phyloP scores from a whole-genome alignment of 2,113 vertebrate species.

The Regulus satrapa region DNA sequence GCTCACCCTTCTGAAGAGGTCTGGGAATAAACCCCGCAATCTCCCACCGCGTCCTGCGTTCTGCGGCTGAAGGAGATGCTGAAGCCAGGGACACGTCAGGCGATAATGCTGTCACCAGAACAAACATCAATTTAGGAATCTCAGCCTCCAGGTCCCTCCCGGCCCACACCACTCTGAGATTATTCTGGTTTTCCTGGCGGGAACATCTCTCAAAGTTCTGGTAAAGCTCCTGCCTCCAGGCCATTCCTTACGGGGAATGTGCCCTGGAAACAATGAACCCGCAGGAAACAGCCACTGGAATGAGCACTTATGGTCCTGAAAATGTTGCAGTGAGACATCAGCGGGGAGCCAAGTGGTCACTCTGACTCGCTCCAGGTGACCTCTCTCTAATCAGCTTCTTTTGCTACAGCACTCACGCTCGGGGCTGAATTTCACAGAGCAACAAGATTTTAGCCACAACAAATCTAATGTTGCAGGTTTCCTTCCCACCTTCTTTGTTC shows the following conservation, averaged over 20 bases:
- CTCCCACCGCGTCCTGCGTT: background rate
- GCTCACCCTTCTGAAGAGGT: background rate
- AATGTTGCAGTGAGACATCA: fast-evolving
- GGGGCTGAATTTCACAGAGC: background rate
- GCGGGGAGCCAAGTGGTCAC: background rate
- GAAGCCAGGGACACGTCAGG: background rate
- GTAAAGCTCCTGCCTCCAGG: background rate
- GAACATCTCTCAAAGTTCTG: background rate
- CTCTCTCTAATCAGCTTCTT: background rate
- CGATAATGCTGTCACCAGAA: background rate
- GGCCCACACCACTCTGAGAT: background rate
- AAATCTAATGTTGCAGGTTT: fast-evolving
- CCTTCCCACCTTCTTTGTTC: background rate
- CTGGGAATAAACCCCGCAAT: background rate
- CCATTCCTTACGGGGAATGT: background rate
- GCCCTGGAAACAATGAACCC: background rate
- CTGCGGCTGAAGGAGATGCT: fast-evolving
- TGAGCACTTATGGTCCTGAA: fast-evolving
- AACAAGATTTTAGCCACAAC: background rate
- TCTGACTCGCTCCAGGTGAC: background rate
- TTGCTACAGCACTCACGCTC: fast-evolving
- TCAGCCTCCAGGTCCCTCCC: background rate
- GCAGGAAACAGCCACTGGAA: background rate
- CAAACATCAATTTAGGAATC: background rate
- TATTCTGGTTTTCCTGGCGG: background rate